These are phyloP conservation scores for Nomia melanderi DNA, from an alignment of 1,140 invertebrate species.

Conservation along the genomic window DNA sequence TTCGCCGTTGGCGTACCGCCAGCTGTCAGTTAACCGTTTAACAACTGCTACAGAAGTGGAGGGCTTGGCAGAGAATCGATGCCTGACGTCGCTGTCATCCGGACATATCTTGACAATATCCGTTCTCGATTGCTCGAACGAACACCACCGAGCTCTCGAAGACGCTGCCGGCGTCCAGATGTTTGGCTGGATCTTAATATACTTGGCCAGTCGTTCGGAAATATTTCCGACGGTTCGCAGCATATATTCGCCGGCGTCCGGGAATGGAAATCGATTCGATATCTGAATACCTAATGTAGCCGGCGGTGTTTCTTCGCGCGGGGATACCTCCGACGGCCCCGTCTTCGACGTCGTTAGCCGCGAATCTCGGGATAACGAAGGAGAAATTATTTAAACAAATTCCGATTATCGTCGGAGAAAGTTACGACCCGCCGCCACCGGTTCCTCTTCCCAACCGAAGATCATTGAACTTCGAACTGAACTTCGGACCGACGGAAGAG, in stretches of 20 bases:
- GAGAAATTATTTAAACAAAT: slow-evolving; percentile 67
- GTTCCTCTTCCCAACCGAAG: background rate
- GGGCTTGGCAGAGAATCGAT: slow-evolving; percentile 1
- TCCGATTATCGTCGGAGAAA: slow-evolving; percentile 55
- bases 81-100: background rate
- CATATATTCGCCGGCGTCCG: background rate
- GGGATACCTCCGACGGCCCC: background rate
- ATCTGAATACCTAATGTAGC: slow-evolving; percentile 41
- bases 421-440: slow-evolving; percentile 22
- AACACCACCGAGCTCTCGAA: background rate
- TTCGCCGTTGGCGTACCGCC: slow-evolving; percentile 12
- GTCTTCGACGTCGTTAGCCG: background rate
- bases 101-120: background rate
- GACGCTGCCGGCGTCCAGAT: no score
- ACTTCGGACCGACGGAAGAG: background rate
- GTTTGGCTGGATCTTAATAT: no score
- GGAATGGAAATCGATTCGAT: slow-evolving; percentile 33
- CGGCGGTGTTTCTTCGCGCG: background rate
- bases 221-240: background rate
- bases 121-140: background rate
- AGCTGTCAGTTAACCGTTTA: slow-evolving; percentile 19
- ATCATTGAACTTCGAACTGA: slow-evolving; percentile 43
- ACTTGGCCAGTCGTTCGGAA: background rate
- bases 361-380: slow-evolving; percentile 41
- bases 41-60: background rate